Conservation (phyloP, 2,797 vertebrate genomes). For the Lepus oiostolus region DNA sequence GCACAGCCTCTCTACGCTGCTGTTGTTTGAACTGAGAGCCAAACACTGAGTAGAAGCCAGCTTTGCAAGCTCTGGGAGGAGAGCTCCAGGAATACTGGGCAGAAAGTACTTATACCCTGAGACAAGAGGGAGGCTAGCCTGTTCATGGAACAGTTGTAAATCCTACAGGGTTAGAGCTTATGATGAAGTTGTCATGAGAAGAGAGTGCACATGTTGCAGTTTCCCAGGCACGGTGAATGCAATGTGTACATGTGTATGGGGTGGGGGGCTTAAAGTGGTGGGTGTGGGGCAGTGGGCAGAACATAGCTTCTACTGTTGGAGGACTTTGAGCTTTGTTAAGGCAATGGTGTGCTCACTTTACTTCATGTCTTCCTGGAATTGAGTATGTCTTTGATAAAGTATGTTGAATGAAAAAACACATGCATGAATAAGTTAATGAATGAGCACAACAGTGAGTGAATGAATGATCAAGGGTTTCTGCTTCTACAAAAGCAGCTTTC, state of each 20-base stretch:
- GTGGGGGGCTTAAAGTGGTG: too few relatives aligned
- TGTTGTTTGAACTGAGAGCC: background rate
- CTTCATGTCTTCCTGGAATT: background rate
- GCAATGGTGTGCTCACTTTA: background rate
- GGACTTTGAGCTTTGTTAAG: background rate
- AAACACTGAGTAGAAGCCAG: background rate
- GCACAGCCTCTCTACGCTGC: background rate
- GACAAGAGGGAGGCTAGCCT: background rate
- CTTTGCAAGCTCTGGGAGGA: background rate
- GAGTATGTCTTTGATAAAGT: background rate
- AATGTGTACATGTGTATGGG: rapidly evolving
- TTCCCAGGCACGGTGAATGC: too few relatives aligned
- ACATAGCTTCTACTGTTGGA: background rate
- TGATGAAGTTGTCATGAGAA: rapidly evolving
- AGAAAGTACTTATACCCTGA: background rate
- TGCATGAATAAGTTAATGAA: background rate
- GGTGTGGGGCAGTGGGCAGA: background rate
- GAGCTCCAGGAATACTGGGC: background rate
- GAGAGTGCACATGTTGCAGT: too few relatives aligned
- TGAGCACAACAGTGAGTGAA: background rate
- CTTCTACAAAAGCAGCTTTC: background rate
- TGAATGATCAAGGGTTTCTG: background rate
- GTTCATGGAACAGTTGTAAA: background rate
- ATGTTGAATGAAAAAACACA: background rate
- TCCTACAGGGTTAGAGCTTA: background rate